Evolutionary conservation across 2,888 invertebrate genomes (phyloP).

Genomic region (Petrolisthes manimaculis): DNA sequence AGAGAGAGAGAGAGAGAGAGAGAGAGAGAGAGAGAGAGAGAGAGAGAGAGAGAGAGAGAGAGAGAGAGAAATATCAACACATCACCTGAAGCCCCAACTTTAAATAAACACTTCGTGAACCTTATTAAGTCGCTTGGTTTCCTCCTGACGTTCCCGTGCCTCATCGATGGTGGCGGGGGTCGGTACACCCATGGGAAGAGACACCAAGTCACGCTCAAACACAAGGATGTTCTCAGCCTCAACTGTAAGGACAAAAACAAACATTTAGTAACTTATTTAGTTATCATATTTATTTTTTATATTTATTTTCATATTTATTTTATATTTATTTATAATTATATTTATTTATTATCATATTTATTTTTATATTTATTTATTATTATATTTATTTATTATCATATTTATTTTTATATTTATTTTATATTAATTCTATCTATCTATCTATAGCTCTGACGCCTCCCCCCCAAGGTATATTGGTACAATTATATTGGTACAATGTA

Average conservation of each 20-base stretch:
- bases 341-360: no score
- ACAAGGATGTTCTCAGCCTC: constrained; percentile 86
- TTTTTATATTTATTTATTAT: no score
- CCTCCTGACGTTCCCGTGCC: constrained; percentile 77
- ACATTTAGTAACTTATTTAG: no score
- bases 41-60: constrained; percentile 24
- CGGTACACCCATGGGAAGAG: constrained; percentile 82
- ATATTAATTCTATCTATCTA: no score
- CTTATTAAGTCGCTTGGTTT: constrained; percentile 69
- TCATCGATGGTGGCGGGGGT: constrained; percentile 80
- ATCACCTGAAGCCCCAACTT: not conserved
- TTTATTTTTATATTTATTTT: not conserved
- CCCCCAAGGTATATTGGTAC: no score
- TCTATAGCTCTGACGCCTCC: no score
- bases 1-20: constrained; percentile 33
- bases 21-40: constrained; percentile 28
- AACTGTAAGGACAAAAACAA: no score
- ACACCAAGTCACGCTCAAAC: constrained; percentile 79
- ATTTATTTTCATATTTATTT: no score
- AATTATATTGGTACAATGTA: no score
- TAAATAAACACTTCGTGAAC: constrained; percentile 66
- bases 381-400: no score
- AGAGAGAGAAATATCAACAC: not conserved
- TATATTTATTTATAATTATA: no score
- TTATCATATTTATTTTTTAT: no score